phyloP scores from a whole-genome alignment of 2,888 invertebrate genomes.

The Trichopria drosophilae region DNA sequence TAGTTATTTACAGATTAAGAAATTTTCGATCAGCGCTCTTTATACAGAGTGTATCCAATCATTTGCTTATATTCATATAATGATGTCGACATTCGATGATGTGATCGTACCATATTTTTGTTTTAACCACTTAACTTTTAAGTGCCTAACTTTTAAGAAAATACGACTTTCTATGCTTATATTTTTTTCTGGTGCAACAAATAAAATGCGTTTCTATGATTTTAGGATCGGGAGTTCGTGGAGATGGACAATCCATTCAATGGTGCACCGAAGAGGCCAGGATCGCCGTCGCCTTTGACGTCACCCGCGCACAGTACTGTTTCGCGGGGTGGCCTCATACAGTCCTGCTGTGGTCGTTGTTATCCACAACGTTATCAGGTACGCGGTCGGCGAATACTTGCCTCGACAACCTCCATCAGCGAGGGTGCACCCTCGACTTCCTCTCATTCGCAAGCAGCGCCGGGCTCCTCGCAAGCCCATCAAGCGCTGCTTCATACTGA shows the following conservation, averaged over 20 bases:
- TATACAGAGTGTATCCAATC: too few relatives aligned
- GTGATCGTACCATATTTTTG: too few relatives aligned
- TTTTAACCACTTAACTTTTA: too few relatives aligned
- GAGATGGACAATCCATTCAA: slow-evolving; percentile 94
- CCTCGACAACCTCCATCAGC: slow-evolving; percentile 56
- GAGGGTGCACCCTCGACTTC: slow-evolving; percentile 52
- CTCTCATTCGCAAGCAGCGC: slow-evolving; percentile 51
- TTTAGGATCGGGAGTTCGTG: slow-evolving; percentile 93
- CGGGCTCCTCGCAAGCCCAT: slow-evolving; percentile 38
- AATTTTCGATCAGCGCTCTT: too few relatives aligned
- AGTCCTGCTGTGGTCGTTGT: slow-evolving; percentile 81
- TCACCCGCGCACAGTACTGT: slow-evolving; percentile 85
- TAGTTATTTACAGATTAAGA: too few relatives aligned
- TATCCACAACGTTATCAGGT: slow-evolving; percentile 90
- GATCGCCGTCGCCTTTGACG: slow-evolving; percentile 83
- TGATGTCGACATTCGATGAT: too few relatives aligned
- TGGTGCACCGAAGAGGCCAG: slow-evolving; percentile 89
- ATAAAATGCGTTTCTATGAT: too few relatives aligned
- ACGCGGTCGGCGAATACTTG: slow-evolving; percentile 59
- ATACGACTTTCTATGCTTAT: too few relatives aligned
- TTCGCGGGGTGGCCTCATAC: slow-evolving; percentile 70
- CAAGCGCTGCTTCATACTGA: slow-evolving; percentile 45
- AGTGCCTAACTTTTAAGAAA: too few relatives aligned
- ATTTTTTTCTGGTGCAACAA: too few relatives aligned
- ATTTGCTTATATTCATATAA: too few relatives aligned